Evolutionary conservation across 2,888 invertebrate genomes (phyloP).

Genomic region (Eumacrocentrus americanus): DNA sequence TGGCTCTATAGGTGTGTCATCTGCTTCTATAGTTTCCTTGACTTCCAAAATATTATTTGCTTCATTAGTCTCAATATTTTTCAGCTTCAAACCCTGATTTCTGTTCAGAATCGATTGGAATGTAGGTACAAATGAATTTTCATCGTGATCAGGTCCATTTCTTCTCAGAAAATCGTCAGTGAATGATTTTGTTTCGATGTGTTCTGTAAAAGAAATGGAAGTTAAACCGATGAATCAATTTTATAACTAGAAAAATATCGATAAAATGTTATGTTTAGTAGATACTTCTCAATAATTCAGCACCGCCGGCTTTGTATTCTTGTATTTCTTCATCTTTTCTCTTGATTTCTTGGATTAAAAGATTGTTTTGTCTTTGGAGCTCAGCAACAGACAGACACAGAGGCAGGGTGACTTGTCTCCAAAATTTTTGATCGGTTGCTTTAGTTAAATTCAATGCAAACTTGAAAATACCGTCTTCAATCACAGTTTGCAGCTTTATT

Average conservation of each 20-base stretch:
- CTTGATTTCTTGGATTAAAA: conserved; percentile 46
- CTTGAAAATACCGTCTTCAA: conserved; percentile 46
- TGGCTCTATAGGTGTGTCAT: neutral
- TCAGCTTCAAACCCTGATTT: neutral
- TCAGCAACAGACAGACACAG: conserved; percentile 45
- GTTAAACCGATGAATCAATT: no score
- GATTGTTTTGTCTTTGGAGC: conserved; percentile 40
- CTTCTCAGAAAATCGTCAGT: conserved; percentile 27
- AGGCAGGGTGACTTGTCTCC: conserved; percentile 47
- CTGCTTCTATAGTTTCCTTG: neutral
- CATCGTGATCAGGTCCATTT: neutral
- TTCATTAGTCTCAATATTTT: neutral
- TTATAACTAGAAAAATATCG: conserved; percentile 9
- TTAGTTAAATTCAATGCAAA: conserved; percentile 46
- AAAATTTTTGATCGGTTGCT: conserved; percentile 43
- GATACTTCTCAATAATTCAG: conserved; percentile 50
- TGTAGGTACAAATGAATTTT: neutral
- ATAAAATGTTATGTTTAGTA: conserved; percentile 10
- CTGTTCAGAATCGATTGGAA: neutral
- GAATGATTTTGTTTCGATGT: conserved; percentile 49
- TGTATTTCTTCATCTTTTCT: conserved; percentile 55
- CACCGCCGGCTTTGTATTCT: conserved; percentile 54
- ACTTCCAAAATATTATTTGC: neutral
- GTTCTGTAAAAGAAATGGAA: conserved; percentile 44
- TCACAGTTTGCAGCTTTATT: conserved; percentile 43